A percentile compares a stretch with the other conserved stretches of the same genome.
These are phyloP conservation scores for Calvadosia cruxmelitensis DNA, from an alignment of 30 jellyfish, hydroid and myxozoan genomes.

Conservation along the genomic window DNA sequence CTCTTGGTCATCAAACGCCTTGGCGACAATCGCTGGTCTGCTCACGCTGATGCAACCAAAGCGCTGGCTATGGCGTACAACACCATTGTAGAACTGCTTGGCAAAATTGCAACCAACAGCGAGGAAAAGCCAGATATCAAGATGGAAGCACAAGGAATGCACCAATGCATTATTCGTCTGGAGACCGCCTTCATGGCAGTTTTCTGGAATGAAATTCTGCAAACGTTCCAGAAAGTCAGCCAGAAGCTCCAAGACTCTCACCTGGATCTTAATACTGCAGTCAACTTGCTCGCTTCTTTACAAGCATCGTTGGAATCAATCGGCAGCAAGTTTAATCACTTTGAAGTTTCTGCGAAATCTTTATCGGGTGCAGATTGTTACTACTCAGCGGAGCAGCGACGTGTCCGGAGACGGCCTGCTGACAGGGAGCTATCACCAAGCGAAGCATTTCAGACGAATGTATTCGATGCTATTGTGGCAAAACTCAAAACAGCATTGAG, in stretches of 20 bases:
- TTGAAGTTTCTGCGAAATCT: neutral
- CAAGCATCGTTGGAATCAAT: neutral
- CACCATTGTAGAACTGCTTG: neutral
- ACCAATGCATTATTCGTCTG: neutral
- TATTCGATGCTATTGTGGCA: neutral
- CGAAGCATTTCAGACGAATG: neutral
- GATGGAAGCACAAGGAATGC: neutral
- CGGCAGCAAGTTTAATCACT: neutral
- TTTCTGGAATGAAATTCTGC: slow-evolving; percentile 28
- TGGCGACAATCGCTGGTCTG: slow-evolving; percentile 43
- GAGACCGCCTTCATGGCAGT: slow-evolving; percentile 22
- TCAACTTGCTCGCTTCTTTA: neutral
- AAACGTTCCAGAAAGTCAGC: slow-evolving; percentile 9
- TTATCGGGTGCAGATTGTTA: neutral
- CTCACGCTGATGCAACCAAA: slow-evolving; percentile 39
- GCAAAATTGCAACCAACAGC: neutral
- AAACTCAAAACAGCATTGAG: neutral
- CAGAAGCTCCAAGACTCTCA: slow-evolving; percentile 12
- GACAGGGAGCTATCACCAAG: neutral
- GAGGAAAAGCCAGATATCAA: neutral
- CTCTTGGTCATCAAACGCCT: slow-evolving; percentile 39
- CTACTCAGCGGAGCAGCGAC: neutral
- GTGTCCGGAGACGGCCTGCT: neutral
- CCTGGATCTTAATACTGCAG: slow-evolving; percentile 2
- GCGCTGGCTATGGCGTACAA: slow-evolving; percentile 22